Percentiles rank a stretch among this genome's conserved stretches.
These are phyloP conservation scores for Callyntrura guangdongensis DNA, from an alignment of 2,888 invertebrate species.

Conservation along the genomic window DNA sequence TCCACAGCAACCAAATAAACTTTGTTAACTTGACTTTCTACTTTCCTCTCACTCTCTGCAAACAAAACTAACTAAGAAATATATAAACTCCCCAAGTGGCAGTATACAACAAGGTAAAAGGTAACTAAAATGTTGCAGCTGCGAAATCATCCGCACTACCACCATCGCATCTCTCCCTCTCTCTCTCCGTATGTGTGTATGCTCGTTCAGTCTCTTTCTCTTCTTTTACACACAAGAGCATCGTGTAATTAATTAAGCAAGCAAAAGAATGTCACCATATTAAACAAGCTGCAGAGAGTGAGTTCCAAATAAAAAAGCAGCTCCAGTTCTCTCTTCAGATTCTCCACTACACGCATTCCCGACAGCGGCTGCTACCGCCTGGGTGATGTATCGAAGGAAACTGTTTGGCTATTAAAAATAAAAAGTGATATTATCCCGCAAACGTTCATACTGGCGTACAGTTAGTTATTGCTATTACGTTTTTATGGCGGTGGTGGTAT, in stretches of 20 bases:
- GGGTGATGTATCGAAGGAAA: neutral
- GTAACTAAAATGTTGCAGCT: conserved; percentile 38
- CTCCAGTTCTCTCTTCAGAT: too few species aligned
- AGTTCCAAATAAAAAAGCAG: neutral
- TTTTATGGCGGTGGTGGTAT: neutral
- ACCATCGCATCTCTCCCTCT: too few species aligned
- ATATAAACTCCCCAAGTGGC: conserved; percentile 66
- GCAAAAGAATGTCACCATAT: conserved; percentile 81
- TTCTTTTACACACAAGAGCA: conserved; percentile 28
- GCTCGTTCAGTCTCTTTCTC: too few species aligned
- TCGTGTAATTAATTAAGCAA: conserved; percentile 82
- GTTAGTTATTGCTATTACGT: neutral
- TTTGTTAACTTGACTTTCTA: conserved; percentile 67
- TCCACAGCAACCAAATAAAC: conserved; percentile 20
- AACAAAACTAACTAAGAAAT: conserved; percentile 68
- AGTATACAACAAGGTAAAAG: conserved; percentile 31
- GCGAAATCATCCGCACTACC: conserved; percentile 16
- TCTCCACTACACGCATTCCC: neutral
- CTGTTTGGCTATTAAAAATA: neutral
- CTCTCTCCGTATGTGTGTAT: neutral
- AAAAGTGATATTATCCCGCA: neutral
- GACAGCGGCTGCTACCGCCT: neutral
- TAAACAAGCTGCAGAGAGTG: conserved; percentile 38
- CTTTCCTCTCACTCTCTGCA: conserved; percentile 43
- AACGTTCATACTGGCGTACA: neutral